Evolutionary conservation across 2,888 invertebrate genomes (phyloP).

Genomic region (Zygaena filipendulae): DNA sequence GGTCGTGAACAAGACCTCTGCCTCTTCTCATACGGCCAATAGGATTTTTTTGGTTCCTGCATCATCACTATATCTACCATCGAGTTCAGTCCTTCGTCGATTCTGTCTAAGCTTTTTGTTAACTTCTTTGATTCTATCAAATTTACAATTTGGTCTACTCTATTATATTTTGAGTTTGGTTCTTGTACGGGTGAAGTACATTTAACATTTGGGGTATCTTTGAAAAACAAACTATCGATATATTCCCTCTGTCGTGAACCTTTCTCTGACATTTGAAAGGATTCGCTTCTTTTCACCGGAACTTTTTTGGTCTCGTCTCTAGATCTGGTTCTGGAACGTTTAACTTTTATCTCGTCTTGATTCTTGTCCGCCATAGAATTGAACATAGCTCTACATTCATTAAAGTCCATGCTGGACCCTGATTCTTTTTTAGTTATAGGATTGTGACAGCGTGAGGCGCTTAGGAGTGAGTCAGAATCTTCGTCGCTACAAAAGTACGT

Average conservation of each 20-base stretch:
- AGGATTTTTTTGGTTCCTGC: conserved; percentile 56
- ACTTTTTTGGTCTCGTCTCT: conserved; percentile 42
- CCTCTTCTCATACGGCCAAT: conserved; percentile 50
- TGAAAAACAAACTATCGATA: conserved; percentile 71
- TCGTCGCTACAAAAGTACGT: conserved; percentile 69
- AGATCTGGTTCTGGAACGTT: conserved; percentile 44
- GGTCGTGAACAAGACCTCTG: conserved; percentile 50
- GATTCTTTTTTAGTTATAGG: conserved; percentile 44
- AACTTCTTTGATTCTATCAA: conserved; percentile 71
- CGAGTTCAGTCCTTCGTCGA: conserved; percentile 77
- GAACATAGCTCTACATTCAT: conserved; percentile 67
- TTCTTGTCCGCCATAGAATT: conserved; percentile 67
- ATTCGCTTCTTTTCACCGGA: conserved; percentile 56
- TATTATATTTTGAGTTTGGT: conserved; percentile 44
- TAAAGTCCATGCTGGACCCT: conserved; percentile 46
- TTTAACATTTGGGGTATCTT: conserved; percentile 45
- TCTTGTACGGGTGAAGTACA: conserved; percentile 26
- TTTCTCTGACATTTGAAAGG: conserved; percentile 56
- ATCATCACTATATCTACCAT: conserved; percentile 78
- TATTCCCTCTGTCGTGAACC: conserved; percentile 56
- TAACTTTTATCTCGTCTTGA: conserved; percentile 35
- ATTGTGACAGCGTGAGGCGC: conserved; percentile 66
- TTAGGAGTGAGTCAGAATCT: conserved; percentile 77
- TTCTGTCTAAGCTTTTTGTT: conserved; percentile 82
- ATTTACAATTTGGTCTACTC: conserved; percentile 60